Base-by-base conservation (phyloP, 2,113 vertebrate genomes). In the Anser cygnoides region DNA sequence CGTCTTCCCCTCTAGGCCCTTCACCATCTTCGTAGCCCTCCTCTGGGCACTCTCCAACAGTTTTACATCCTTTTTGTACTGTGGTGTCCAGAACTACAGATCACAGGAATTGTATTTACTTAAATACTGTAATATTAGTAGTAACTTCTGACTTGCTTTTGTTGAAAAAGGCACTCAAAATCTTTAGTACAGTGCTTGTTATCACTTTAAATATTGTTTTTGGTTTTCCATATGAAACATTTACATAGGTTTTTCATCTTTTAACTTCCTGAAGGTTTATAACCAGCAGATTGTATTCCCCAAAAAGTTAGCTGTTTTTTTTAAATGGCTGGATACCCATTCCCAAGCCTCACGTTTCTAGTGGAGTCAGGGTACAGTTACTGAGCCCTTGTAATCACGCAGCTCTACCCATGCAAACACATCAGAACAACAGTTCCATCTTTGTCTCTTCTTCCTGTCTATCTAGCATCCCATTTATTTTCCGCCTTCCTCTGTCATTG, bases 301-400 rank as follows among this genome's bases (percentile, higher is more conserved):
- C 0, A 1, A 25, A 44, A 76, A 58, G 5, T 1, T 3, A 81
- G 28, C 4, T 12, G 5, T 75, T 44, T 37, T 52, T 43, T 46
- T 20, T 10, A 44, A 78, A 71, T 4, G 11, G 44, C 41, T 59
- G 31, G 33, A 55, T 83, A 33, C 26, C 23, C 18, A 19, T 67
- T 10, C 61, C 54, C 35, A 61, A 83, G 28, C 37, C 19, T 61
- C 44, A 12, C 14, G 7, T 75, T 81, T 63, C 10, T 31, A 55
- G 14, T 2, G 3, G 8, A 70, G 9, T 20, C 23, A 1, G 8
- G 50, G 15, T 23, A 52, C 88, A 90, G 59, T n/a, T n/a, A 39
- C 21, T 4, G 23, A 54, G 33, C 25, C 62, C 49, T 61, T 44
- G 2, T 39, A 41, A 92, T 25, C 14, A 87, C 3, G 12, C 61